Evolutionary conservation across 2,113 vertebrate genomes (phyloP).

Genomic region (Pteropus alecto): DNA sequence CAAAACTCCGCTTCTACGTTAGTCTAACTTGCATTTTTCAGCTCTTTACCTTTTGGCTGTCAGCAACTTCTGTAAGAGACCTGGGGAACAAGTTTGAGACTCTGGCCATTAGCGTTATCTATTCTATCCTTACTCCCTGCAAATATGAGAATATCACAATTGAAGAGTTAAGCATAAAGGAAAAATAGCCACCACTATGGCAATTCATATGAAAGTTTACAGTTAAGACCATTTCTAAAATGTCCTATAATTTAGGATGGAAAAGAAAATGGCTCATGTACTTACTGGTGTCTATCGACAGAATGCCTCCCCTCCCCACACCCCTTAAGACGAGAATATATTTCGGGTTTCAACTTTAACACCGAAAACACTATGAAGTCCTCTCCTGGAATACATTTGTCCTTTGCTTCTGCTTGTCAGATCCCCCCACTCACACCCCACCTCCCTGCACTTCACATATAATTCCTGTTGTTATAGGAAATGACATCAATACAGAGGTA

Average conservation of each 20-base stretch:
- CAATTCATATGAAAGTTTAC: neutral
- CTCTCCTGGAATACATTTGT: neutral
- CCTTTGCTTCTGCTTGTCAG: constrained; percentile 37
- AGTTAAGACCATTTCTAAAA: neutral
- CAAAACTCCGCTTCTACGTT: neutral
- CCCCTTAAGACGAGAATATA: neutral
- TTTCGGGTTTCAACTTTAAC: neutral
- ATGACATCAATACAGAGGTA: constrained; percentile 31
- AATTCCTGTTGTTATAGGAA: constrained; percentile 5
- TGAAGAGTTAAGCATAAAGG: neutral
- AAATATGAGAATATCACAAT: neutral
- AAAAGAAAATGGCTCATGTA: neutral
- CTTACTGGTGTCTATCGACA: neutral
- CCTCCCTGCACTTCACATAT: neutral
- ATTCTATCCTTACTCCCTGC: neutral
- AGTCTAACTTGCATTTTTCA: neutral
- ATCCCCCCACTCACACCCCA: neutral
- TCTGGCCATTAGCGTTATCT: neutral
- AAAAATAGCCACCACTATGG: neutral
- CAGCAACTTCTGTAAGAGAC: neutral
- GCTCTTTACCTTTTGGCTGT: neutral
- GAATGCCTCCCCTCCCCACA: neutral
- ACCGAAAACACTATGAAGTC: neutral
- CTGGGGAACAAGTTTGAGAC: neutral
- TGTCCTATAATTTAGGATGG: neutral